Base-by-base conservation (phyloP, 2,888 invertebrate species). In the Dorcus parallelipipedus region DNA sequence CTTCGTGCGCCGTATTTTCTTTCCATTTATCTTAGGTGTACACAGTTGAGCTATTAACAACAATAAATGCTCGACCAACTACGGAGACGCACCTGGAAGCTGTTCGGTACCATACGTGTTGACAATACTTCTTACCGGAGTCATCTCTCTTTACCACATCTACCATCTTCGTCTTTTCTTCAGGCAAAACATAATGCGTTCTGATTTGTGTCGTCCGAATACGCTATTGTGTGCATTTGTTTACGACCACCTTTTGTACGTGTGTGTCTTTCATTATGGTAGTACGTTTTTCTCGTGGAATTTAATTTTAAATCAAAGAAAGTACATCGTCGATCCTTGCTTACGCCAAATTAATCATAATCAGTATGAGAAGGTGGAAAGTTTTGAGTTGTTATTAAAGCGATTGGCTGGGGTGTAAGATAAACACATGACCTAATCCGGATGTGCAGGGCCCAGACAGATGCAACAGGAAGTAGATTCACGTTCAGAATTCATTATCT, bases 71-170 rank as follows among this genome's bases (percentile, higher is more conserved):
- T 64, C 65, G 68, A 67, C 64, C 69, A 65, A 69, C 70, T 70
- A 67, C 67, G 65, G 67, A 63, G 64, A 68, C 69, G 69, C 73
- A 73, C 73, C 73, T 73, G 73, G 73, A 70, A 68, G 62, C 65
- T 50, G 64, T 65, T 59, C 58, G 14, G 61, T 60, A 62, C 63
- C 61, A 60, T 62, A 65, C 69, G 45, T 72, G 71, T 70, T 72
- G 70, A 72, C 71, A 73, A 69, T 71, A 67, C 69, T 67, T 68
- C 69, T 71, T 69, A 64, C 67, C 45, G 41, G 39, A 38, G 48
- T 10, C n/a, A 39, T 47, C 33, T 60, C 52, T 62, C 62, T 63
- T 56, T 59, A 50, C 58, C 52, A n/a, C 20, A 20, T 45, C 14
- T 10, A 9, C 45, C 45, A 23, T 45, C 59, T 56, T 61, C 52